phyloP scores from a whole-genome alignment of 1,140 invertebrate genomes.

The Lucilia sericata region DNA sequence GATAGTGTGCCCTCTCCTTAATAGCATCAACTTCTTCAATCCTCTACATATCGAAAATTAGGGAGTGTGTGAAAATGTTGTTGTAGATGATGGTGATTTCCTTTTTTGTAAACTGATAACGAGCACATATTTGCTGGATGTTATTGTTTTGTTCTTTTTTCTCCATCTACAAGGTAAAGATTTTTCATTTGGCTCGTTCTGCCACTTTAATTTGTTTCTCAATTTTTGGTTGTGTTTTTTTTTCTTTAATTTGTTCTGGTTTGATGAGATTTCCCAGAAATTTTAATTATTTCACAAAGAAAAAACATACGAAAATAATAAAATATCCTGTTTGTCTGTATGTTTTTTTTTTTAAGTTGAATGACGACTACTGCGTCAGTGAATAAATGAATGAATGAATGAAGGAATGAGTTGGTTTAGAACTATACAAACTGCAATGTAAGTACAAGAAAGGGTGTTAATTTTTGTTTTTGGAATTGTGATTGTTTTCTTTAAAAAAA shows the following conservation, averaged over 20 bases:
- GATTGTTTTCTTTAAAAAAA: too few species aligned
- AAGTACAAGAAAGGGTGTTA: too few species aligned
- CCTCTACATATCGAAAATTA: too few species aligned
- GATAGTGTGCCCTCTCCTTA: too few species aligned
- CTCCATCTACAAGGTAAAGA: not conserved
- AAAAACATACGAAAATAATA: not conserved
- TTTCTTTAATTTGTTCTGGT: not conserved
- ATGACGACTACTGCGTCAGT: not conserved
- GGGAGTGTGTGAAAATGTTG: not conserved
- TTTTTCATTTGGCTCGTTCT: conserved; percentile 6
- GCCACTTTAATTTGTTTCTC: conserved; percentile 6
- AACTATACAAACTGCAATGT: not conserved
- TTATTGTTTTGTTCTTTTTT: too few species aligned
- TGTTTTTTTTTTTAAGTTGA: not conserved
- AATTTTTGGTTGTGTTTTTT: not conserved
- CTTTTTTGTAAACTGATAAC: conserved; percentile 7
- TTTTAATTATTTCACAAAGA: not conserved
- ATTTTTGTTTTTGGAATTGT: too few species aligned
- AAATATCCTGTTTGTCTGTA: not conserved
- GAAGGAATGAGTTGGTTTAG: not conserved
- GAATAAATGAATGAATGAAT: not conserved
- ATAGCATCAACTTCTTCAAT: too few species aligned
- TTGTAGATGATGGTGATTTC: not conserved
- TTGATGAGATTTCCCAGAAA: not conserved
- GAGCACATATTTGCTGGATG: not conserved